Evolutionary conservation across 2,113 vertebrate genomes (phyloP), one percentile per base, ranked within the genome.

Genomic region (Arenaria interpres): DNA sequence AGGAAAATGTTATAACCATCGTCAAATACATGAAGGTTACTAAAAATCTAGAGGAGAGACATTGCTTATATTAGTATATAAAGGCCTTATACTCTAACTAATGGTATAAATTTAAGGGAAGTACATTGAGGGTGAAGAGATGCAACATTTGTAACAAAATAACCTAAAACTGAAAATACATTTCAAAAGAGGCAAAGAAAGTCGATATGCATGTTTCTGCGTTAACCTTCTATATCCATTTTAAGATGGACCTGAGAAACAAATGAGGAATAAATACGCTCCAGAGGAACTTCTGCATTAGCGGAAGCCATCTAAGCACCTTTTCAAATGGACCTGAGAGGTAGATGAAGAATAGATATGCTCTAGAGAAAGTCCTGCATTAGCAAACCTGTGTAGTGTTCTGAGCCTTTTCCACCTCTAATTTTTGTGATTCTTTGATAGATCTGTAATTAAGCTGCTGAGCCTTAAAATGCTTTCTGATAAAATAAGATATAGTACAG

Each of bases 391-490:
- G 63, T 86, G 72, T 91, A 93, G 45, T 73, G 68, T 85, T 60
- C 20, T 60, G 85, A 81, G 67, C 20, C 50, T 78, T 74, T 83
- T 72, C 69, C 84, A 56, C 22, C 21, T 78, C 50, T 71, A 20
- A 37, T 80, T 93, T 90, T 85, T 80, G 24, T 68, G 24, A 43
- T 79, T 92, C 67, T 64, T 45, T 71, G 32, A 43, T 85, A 71
- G 71, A 93, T 82, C 81, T 93, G 54, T 90, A 68, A 63, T 94
- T 88, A 88, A 91, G 82, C 72, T 91, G 87, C 71, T 82, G 57
- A 62, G 81, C 60, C 85, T 74, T 92, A 92, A 96, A 95, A 92
- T 88, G 41, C n/a, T 75, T 85, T 93, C 63, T 84, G 46, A 37
- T 82, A 43, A 46, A 87, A 86, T 76, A 59, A 81, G 35, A 74